These are phyloP conservation scores for Erythrolamprus reginae DNA, from an alignment of 2,113 vertebrate genomes.

Conservation along the genomic window DNA sequence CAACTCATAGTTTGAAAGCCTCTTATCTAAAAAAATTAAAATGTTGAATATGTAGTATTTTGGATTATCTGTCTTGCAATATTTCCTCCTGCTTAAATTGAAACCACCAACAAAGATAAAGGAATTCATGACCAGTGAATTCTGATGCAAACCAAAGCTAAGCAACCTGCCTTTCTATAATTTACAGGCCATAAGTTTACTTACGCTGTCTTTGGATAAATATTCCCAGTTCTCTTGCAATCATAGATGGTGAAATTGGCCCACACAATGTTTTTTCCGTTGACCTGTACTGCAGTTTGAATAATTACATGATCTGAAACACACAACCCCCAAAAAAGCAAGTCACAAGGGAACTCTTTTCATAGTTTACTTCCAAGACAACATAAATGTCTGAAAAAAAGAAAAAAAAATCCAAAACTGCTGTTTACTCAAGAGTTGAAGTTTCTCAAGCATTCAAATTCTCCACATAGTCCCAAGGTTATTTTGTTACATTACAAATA, in stretches of 20 bases:
- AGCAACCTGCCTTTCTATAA: background rate
- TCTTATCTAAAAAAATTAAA: background rate
- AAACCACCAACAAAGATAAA: background rate
- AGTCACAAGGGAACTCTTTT: conserved; percentile 46
- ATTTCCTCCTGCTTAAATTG: accelerated
- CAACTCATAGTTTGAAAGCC: background rate
- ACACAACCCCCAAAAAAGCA: conserved; percentile 50
- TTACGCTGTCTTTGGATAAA: conserved; percentile 84
- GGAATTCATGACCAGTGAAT: background rate
- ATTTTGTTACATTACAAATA: conserved; percentile 8
- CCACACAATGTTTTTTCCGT: conserved; percentile 78
- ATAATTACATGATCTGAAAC: conserved; percentile 83
- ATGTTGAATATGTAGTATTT: background rate
- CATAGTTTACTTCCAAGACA: conserved; percentile 31
- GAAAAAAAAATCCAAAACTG: conserved; percentile 36
- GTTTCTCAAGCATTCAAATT: background rate
- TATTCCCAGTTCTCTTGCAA: conserved; percentile 80
- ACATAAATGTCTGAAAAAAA: conserved; percentile 38
- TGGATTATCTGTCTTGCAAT: background rate
- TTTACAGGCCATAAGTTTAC: conserved; percentile 33
- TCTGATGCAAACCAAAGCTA: background rate
- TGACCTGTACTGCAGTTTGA: conserved; percentile 81
- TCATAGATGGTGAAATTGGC: conserved; percentile 91
- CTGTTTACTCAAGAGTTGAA: conserved; percentile 37
- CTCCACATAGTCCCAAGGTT: conserved; percentile 36